Evolutionary conservation across 1,140 invertebrate genomes (phyloP).

Genomic region (Brachionus manjavacas): DNA sequence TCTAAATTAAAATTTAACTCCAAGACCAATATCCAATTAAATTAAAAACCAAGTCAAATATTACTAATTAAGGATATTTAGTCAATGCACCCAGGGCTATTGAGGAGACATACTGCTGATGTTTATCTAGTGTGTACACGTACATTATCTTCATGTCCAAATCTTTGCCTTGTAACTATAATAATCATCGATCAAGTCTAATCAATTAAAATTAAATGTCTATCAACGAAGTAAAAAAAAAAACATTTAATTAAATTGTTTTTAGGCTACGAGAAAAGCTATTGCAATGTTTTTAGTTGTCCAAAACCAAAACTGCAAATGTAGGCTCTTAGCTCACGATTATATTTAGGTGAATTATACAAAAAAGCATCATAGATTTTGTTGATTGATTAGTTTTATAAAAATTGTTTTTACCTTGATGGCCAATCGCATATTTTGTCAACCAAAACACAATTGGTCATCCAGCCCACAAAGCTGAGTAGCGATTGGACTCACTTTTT

Average conservation of each 20-base stretch:
- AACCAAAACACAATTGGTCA: background rate
- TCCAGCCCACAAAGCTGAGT: background rate
- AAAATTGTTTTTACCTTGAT: background rate
- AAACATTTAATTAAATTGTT: slow-evolving; percentile 41
- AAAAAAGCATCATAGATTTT: slow-evolving; percentile 25
- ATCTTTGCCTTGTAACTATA: slow-evolving; percentile 27
- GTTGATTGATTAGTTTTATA: slow-evolving; percentile 34
- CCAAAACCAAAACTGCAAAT: slow-evolving; percentile 31
- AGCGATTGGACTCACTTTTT: background rate
- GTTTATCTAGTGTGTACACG: background rate
- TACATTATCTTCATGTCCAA: background rate
- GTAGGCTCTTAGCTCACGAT: background rate
- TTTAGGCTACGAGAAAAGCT: background rate
- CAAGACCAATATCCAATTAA: background rate
- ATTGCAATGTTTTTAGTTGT: background rate
- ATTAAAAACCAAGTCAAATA: slow-evolving; percentile 4
- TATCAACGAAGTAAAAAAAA: background rate
- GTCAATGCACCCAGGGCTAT: background rate
- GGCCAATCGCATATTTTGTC: background rate
- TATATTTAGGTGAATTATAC: background rate
- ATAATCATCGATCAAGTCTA: slow-evolving; percentile 27
- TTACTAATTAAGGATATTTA: slow-evolving; percentile 7
- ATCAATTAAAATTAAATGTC: slow-evolving; percentile 33
- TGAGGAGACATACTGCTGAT: background rate
- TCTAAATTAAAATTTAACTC: slow-evolving; percentile 5